Evolutionary conservation across 2,113 vertebrate genomes (phyloP), one percentile per base, ranked within the genome.

Genomic region (Lagenorhynchus albirostris): DNA sequence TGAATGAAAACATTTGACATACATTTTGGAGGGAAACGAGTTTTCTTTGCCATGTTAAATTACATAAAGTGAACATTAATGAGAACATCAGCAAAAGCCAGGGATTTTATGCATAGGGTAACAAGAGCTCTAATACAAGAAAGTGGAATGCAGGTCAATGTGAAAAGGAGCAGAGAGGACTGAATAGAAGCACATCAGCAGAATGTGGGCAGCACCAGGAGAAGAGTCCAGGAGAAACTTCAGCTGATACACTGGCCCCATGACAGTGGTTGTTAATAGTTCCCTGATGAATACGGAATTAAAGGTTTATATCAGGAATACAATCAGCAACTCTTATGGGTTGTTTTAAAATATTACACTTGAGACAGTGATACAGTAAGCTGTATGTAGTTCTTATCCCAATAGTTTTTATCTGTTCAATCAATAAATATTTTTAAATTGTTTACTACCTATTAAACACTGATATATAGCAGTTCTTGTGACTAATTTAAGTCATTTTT

Each of bases 391-490:
- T 68, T 88, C 53, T 82, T 62, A 63, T 21, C 41, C 33, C 31
- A 89, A 26, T 62, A 55, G 53, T 74, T 23, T 96, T 91, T 38
- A 84, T 73, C 70, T 36, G 10, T 68, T 81, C 31, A 79, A 62
- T 93, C 38, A 95, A 47, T 82, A 82, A 79, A 92, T 79, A 74
- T 77, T 89, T 67, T 73, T n/a, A 90, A 82, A 79, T 79, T 47
- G 29, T 26, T 55, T 50, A 33, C 36, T 85, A 26, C 3, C 18
- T 67, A 4, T 14, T 95, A 50, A 58, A 62, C 29, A 89, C 18
- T 82, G 6, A 3, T 21, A 62, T 13, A 41, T 3, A 68, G 13
- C 36, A 63, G 31, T 60, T 11, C 14, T 95, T 68, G 44, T 68
- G n/a, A 84, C 7, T 81, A 90, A 7, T 58, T 81, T 83, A 77